Evolutionary conservation across 1,140 invertebrate genomes (phyloP).

Genomic region (Brachionus rotundiformis): DNA sequence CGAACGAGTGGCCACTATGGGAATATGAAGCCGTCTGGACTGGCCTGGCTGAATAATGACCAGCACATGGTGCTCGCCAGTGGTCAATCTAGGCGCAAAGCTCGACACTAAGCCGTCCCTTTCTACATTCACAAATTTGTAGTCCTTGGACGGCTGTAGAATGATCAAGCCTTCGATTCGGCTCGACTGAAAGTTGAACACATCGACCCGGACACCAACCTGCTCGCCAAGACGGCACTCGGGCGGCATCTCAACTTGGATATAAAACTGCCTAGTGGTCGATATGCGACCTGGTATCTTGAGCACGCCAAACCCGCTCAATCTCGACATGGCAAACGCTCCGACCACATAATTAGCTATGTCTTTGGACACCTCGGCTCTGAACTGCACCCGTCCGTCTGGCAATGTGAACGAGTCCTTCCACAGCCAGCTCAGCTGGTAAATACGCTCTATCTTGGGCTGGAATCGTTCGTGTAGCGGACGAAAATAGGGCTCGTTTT

Average conservation of each 20-base stretch:
- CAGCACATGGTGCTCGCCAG: constrained; percentile 38
- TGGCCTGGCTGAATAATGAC: constrained; percentile 38
- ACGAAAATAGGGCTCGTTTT: constrained; percentile 71
- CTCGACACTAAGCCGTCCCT: constrained; percentile 78
- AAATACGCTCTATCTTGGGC: constrained; percentile 67
- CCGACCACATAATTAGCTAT: constrained; percentile 89
- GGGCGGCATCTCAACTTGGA: constrained; percentile 87
- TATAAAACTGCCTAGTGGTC: constrained; percentile 85
- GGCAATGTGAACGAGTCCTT: constrained; percentile 56
- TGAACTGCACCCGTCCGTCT: constrained; percentile 69
- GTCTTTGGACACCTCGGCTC: constrained; percentile 77
- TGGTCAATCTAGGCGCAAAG: constrained; percentile 67
- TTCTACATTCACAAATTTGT: constrained; percentile 91
- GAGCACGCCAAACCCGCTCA: constrained; percentile 81
- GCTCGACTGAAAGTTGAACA: constrained; percentile 73
- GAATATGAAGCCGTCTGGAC: constrained; percentile 25
- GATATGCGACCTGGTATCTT: constrained; percentile 69
- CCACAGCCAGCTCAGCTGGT: constrained; percentile 45
- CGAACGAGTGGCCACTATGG: constrained; percentile 55
- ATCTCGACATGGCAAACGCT: constrained; percentile 83
- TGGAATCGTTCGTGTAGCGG: constrained; percentile 56
- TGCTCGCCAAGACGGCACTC: constrained; percentile 84
- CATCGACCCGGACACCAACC: constrained; percentile 82
- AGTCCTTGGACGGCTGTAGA: constrained; percentile 73
- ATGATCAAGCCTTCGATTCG: constrained; percentile 76